phyloP scores from a whole-genome alignment of 2,888 invertebrate species.

The Hecatera dysodea region DNA sequence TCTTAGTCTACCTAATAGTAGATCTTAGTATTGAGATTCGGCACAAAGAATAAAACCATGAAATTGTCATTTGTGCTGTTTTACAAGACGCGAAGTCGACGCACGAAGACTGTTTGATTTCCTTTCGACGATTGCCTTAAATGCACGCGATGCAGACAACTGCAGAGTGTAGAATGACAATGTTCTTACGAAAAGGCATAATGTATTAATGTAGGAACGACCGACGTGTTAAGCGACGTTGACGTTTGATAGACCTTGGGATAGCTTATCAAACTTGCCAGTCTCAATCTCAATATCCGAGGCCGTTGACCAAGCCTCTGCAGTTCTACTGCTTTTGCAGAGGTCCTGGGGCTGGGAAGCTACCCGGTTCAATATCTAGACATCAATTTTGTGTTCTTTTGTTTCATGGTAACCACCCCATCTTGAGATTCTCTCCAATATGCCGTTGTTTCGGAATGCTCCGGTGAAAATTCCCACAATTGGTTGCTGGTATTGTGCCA shows the following conservation, averaged over 20 bases:
- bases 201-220: not conserved
- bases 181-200: not conserved
- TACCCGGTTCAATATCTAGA: not conserved
- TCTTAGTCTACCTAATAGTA: too few species aligned
- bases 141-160: constrained; percentile 19
- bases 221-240: not conserved
- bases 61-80: too few species aligned
- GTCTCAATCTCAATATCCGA: not conserved
- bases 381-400: not conserved
- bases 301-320: constrained; percentile 7
- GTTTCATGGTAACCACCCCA: not conserved
- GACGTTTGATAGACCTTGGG: constrained; percentile 23
- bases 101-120: constrained; percentile 10
- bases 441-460: constrained; percentile 10
- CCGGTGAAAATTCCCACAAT: not conserved
- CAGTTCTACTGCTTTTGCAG: constrained; percentile 4
- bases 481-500: constrained; percentile 10
- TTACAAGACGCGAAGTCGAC: not conserved
- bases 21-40: too few species aligned
- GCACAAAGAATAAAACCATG: too few species aligned
- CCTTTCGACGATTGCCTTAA: constrained; percentile 23
- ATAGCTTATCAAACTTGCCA: constrained; percentile 8
- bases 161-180: constrained; percentile 13
- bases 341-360: constrained; percentile 11
- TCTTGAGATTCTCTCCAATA: not conserved